Percentiles rank a stretch among this genome's conserved stretches.
Conservation (phyloP, 2,113 vertebrate species). For the Pogona vitticeps region DNA sequence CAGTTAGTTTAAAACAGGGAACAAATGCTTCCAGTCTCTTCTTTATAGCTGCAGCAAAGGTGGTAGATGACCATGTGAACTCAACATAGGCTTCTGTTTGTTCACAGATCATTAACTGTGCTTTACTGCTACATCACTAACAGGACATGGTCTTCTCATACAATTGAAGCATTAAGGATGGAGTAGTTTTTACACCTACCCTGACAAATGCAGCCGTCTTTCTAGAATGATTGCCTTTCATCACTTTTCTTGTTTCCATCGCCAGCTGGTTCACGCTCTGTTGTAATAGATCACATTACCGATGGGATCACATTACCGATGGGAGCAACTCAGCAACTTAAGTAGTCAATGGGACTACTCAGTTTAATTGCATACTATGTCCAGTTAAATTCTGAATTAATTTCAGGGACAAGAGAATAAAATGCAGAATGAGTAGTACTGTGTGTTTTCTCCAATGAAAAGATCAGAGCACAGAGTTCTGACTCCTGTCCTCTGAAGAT, state of each 20-base stretch:
- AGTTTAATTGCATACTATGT: background rate
- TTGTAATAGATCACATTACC: background rate
- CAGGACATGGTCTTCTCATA: background rate
- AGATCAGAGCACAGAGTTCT: background rate
- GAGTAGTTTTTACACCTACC: conserved; percentile 74
- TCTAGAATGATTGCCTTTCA: conserved; percentile 94
- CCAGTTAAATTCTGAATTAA: background rate
- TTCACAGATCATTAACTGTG: background rate
- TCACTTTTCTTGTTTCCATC: conserved; percentile 94
- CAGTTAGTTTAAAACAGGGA: background rate
- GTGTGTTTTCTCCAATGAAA: background rate
- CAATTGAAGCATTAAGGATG: background rate
- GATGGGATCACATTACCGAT: background rate
- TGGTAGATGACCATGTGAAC: background rate
- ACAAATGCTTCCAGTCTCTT: background rate
- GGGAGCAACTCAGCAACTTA: background rate
- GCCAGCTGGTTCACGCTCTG: conserved; percentile 94
- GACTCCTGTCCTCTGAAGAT: no score
- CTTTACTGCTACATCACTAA: background rate
- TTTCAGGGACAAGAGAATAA: background rate
- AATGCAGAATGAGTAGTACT: no score
- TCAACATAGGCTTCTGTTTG: background rate
- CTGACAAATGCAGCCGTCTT: conserved; percentile 96
- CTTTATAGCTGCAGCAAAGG: background rate
- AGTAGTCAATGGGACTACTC: background rate